These are phyloP conservation scores for Abrostola triplasia DNA, from an alignment of 2,888 invertebrate genomes.

Conservation along the genomic window DNA sequence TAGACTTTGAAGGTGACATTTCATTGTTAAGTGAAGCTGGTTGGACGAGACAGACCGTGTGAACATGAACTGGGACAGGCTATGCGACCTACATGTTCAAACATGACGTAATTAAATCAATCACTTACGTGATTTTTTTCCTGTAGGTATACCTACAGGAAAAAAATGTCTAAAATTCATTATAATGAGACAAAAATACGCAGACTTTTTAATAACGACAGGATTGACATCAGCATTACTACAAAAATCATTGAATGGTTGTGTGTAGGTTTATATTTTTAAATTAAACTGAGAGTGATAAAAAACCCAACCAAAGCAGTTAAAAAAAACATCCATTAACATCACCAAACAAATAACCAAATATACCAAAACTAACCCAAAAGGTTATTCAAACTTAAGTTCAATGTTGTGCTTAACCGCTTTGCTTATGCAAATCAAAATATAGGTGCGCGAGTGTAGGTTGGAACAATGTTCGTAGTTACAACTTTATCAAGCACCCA, in stretches of 20 bases:
- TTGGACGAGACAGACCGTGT: slow-evolving; percentile 10
- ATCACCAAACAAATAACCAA: neutral
- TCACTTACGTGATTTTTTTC: slow-evolving; percentile 12
- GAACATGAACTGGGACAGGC: slow-evolving; percentile 13
- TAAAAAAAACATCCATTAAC: neutral
- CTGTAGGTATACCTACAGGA: neutral
- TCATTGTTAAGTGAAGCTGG: neutral
- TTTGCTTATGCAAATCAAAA: slow-evolving; percentile 46
- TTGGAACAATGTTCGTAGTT: slow-evolving; percentile 41
- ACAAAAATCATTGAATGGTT: no score
- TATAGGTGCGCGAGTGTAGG: slow-evolving; percentile 38
- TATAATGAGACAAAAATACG: no score
- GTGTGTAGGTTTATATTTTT: no score
- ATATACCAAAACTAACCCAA: neutral
- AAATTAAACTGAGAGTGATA: no score
- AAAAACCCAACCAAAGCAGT: neutral
- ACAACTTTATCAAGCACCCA: slow-evolving; percentile 54
- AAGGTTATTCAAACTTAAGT: slow-evolving; percentile 11
- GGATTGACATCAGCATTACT: no score
- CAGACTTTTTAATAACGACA: neutral
- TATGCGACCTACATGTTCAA: slow-evolving; percentile 30
- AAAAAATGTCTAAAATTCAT: no score
- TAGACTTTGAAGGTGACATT: neutral
- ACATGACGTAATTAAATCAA: slow-evolving; percentile 36
- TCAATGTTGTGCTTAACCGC: slow-evolving; percentile 15